phyloP scores from a whole-genome alignment of 92 coral and sea anemone species.

The Bergia puertoricense region DNA sequence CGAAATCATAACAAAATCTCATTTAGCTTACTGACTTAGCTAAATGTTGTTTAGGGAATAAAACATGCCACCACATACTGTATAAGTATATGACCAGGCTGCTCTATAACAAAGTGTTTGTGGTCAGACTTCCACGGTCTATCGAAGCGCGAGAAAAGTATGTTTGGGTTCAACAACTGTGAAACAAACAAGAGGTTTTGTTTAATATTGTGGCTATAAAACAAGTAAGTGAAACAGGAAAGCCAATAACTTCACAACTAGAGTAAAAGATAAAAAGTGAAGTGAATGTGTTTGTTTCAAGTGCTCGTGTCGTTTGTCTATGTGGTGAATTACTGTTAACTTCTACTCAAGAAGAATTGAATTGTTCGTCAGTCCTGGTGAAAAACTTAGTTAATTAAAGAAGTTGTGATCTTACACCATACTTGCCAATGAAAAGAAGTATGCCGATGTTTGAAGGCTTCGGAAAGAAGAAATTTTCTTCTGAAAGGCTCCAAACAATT shows the following conservation, averaged over 20 bases:
- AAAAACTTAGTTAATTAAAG: background rate
- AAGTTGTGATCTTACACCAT: background rate
- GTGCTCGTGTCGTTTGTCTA: background rate
- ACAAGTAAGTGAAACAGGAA: background rate
- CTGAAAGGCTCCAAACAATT: no score
- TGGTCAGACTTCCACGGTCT: background rate
- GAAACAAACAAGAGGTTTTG: background rate
- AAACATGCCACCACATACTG: background rate
- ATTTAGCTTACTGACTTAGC: background rate
- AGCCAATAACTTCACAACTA: background rate
- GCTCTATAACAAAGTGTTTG: no score
- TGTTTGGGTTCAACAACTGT: background rate
- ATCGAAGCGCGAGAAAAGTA: background rate
- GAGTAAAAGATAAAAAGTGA: background rate
- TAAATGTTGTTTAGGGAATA: background rate
- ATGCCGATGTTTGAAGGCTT: no score
- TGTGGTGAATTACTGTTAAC: background rate
- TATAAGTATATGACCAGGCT: background rate
- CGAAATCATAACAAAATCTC: no score
- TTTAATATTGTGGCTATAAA: no score
- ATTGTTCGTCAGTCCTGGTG: background rate
- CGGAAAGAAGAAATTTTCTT: no score
- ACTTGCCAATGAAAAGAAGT: no score
- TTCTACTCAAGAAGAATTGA: background rate
- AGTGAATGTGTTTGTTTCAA: background rate